Percentiles rank a stretch among this genome's conserved stretches.
phyloP scores from a whole-genome alignment of 1,140 invertebrate genomes.

The Bombus impatiens region DNA sequence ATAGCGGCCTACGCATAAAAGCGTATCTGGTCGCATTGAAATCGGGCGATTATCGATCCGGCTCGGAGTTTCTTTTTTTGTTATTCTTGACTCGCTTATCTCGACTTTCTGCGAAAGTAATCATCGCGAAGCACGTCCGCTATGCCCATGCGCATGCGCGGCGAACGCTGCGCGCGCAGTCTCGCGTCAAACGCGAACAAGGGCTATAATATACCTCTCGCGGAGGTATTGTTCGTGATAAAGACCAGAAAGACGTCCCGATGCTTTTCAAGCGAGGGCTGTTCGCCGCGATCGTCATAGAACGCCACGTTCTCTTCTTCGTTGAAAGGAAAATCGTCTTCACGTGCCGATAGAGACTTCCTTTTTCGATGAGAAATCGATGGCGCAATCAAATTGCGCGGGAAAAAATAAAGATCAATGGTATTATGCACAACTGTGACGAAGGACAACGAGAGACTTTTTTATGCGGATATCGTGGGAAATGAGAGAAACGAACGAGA shows the following conservation, averaged over 20 bases:
- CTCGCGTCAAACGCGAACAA: conserved; percentile 55
- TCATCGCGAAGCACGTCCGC: conserved; percentile 49
- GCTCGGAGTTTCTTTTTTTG: conserved; percentile 32
- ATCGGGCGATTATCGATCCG: conserved; percentile 64
- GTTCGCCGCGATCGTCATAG: conserved; percentile 21
- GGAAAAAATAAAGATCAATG: background rate
- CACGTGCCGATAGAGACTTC: background rate
- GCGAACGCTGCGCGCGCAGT: conserved; percentile 1
- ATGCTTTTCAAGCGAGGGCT: conserved; percentile 35
- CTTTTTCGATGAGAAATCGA: background rate
- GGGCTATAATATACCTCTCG: conserved; percentile 62
- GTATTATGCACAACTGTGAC: background rate
- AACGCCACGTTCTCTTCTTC: background rate
- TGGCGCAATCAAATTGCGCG: background rate
- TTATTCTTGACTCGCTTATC: conserved; percentile 63
- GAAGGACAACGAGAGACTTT: background rate
- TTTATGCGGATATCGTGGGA: background rate
- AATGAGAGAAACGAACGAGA: background rate
- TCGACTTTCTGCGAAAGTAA: conserved; percentile 55
- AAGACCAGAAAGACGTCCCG: conserved; percentile 45
- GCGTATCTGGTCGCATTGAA: conserved; percentile 54
- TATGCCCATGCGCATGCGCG: background rate
- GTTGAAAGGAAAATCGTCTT: conserved; percentile 28
- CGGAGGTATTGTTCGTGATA: conserved; percentile 63
- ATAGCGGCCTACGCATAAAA: conserved; percentile 45